Evolutionary conservation across 1,140 invertebrate genomes (phyloP).

Genomic region (Nebria ingens): DNA sequence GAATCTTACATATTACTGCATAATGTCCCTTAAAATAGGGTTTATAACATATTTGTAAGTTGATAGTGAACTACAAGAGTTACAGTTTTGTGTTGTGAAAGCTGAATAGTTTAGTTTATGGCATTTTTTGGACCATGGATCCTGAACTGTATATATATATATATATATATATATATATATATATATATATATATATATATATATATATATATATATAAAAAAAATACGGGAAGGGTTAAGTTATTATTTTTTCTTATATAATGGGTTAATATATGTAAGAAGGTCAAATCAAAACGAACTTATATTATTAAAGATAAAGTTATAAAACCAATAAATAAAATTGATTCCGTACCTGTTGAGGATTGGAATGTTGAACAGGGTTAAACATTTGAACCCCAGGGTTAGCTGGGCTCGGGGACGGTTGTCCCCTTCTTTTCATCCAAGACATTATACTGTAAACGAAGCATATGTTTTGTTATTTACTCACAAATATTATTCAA

Average conservation of each 20-base stretch:
- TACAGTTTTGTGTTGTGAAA: too few relatives aligned
- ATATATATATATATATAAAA: conserved; percentile 9
- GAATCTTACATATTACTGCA: too few relatives aligned
- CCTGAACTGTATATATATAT: too few relatives aligned
- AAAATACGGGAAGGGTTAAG: background rate
- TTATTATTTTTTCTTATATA: background rate
- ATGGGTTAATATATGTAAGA: background rate
- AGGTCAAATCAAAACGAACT: background rate
- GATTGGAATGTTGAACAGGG: conserved; percentile 27
- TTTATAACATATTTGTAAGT: too few relatives aligned
- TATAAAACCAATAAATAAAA: conserved; percentile 65
- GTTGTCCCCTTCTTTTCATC: conserved; percentile 26
- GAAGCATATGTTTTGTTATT: background rate
- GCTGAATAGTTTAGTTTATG: too few relatives aligned
- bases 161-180: too few relatives aligned
- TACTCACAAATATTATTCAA: background rate
- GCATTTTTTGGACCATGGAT: too few relatives aligned
- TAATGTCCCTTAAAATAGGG: too few relatives aligned
- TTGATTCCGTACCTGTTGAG: conserved; percentile 38
- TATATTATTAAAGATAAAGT: conserved; percentile 32
- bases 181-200: too few relatives aligned
- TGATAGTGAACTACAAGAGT: too few relatives aligned
- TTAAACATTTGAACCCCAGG: conserved; percentile 29
- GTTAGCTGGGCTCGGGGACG: conserved; percentile 19
- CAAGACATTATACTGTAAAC: conserved; percentile 24